Percentiles rank a stretch among this genome's conserved stretches.
Evolutionary conservation across 64 coral and sea anemone species (phyloP).

Genomic region (Catalaphyllia jardinei): DNA sequence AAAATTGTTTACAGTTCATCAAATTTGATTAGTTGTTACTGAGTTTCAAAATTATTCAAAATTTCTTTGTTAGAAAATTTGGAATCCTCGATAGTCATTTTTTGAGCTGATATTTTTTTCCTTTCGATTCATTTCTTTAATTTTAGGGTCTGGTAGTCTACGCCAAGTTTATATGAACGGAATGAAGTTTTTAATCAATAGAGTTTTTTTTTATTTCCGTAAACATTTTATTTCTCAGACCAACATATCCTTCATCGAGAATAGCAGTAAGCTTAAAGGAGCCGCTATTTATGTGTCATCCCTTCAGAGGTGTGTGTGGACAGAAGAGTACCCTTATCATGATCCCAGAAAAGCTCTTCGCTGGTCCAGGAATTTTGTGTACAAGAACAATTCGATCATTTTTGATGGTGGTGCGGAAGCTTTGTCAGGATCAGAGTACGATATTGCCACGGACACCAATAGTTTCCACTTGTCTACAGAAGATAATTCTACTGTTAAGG

Average conservation of each 20-base stretch:
- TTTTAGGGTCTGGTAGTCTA: no score
- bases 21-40: no score
- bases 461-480: background rate
- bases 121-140: no score
- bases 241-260: conserved; percentile 65
- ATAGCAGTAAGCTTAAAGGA: conserved; percentile 76
- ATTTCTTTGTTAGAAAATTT: no score
- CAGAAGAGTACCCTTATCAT: conserved; percentile 57
- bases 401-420: background rate
- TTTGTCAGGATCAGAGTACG: conserved; percentile 61
- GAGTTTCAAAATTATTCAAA: no score
- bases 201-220: no score
- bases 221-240: conserved; percentile 42
- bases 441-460: conserved; percentile 88
- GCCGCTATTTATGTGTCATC: conserved; percentile 75
- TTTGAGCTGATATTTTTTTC: no score
- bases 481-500: background rate
- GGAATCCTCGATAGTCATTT: no score
- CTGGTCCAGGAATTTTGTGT: conserved; percentile 71
- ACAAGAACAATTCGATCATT: conserved; percentile 52
- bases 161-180: no score
- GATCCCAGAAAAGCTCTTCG: conserved; percentile 64
- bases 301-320: conserved; percentile 74
- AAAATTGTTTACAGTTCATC: no score
- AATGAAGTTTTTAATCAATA: no score